Base-by-base conservation (phyloP, 2,888 invertebrate genomes). In the Formica aserva region DNA sequence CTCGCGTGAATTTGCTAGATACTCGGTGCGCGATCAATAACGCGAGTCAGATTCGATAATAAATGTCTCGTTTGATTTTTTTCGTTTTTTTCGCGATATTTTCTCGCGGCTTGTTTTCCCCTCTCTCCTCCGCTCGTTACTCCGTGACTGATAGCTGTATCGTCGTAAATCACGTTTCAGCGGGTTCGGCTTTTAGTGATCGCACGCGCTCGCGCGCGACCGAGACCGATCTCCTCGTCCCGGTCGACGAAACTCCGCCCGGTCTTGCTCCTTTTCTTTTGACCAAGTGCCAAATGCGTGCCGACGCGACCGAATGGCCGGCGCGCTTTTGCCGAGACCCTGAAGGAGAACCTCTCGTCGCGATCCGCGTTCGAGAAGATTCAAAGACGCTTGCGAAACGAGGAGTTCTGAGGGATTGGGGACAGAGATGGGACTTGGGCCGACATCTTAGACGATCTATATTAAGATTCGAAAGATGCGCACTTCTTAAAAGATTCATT, bases 261-360 rank as follows among this genome's bases (percentile, higher is more conserved):
- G 69, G 18, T 85, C 88, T 88, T 85, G 83, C 88, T 87, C 88
- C 83, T 88, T 88, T 85, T 85, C 91, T 92, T 89, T 91, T 93
- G 93, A 92, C 89, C 85, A 81, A 82, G 86, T 92, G 94, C 94
- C 94, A 94, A 94, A 91, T 91, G 92, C 94, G 94, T 91, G 78
- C 45, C 57, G 76, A 77, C 66, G 55, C 78, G 60, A 32, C 67
- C 78, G 45, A 71, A 80, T 62, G 71, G 45, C 71, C 78, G 71
- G 32, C 78, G 69, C 22, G 69, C 71, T 45, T 80, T 80, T 71
- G 29, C 32, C 48, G 45, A 48, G 71, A 80, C 60, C 71, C 71
- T 80, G 78, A 78, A 78, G 32, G 60, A 6, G 60, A 62, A 32
- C 32, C 60, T 80, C 60, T 18, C 67, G 38, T 4, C 60, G 62